A percentile compares a stretch with the other conserved stretches of the same genome.
Evolutionary conservation across 2,888 invertebrate species (phyloP).

Genomic region (Catocala sponsa): DNA sequence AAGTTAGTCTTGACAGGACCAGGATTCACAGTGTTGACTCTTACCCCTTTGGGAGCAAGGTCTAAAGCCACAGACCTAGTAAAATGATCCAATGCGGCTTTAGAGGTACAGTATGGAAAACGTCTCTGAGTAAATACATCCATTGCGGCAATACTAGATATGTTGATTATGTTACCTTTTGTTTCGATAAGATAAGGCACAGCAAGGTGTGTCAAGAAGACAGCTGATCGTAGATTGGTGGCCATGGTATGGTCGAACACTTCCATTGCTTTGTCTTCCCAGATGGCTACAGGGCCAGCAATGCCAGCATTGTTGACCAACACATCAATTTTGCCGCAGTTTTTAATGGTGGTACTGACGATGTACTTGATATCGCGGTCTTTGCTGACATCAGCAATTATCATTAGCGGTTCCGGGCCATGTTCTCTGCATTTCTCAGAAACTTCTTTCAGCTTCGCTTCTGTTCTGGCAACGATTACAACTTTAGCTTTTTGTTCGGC

Average conservation of each 20-base stretch:
- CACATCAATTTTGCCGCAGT: conserved; percentile 51
- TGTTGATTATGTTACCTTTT: conserved; percentile 61
- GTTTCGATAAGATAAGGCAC: conserved; percentile 47
- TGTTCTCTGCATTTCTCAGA: conserved; percentile 28
- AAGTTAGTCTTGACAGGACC: conserved; percentile 90
- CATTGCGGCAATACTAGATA: conserved; percentile 52
- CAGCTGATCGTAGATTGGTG: conserved; percentile 53
- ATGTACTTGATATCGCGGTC: conserved; percentile 50
- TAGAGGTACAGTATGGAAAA: conserved; percentile 52
- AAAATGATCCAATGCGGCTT: conserved; percentile 92
- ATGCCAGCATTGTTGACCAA: conserved; percentile 60
- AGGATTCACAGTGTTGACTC: conserved; percentile 95
- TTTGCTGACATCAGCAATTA: conserved; percentile 54
- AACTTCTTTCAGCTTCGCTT: conserved; percentile 39
- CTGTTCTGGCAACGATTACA: conserved; percentile 44
- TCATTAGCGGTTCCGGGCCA: conserved; percentile 23
- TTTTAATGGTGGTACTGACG: conserved; percentile 40
- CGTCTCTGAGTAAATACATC: conserved; percentile 7
- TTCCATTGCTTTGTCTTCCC: conserved; percentile 44
- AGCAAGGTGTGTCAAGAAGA: conserved; percentile 51
- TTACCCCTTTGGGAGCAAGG: conserved; percentile 90
- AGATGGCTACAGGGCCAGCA: conserved; percentile 27
- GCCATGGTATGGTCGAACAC: conserved; percentile 50
- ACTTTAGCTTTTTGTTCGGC: conserved; percentile 42
- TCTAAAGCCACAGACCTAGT: conserved; percentile 95